phyloP scores from a whole-genome alignment of 2,113 vertebrate genomes.

The Chelonoidis abingdonii region DNA sequence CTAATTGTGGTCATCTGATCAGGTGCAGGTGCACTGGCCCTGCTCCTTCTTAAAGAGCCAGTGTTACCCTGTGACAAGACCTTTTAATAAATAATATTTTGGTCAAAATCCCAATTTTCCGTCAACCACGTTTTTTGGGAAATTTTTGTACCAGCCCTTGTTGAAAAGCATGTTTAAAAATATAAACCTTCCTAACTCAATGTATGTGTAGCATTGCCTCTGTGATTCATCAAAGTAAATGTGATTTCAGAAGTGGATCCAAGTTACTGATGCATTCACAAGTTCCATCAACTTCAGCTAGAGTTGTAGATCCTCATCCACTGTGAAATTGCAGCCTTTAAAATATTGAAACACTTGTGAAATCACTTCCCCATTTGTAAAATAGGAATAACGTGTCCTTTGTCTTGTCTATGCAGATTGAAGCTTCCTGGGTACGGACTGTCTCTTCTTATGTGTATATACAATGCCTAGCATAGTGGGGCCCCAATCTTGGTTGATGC shows the following conservation, averaged over 20 bases:
- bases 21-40: too few species aligned
- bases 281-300: not conserved
- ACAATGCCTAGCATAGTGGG: constrained; percentile 10
- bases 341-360: not conserved
- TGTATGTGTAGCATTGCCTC: accelerated
- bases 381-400: not conserved
- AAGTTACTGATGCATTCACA: not conserved
- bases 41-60: too few species aligned
- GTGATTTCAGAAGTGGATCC: not conserved
- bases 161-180: not conserved
- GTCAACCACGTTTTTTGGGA: not conserved
- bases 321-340: not conserved
- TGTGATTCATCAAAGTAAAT: not conserved
- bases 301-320: not conserved
- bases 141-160: not conserved
- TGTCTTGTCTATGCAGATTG: not conserved
- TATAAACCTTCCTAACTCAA: not conserved
- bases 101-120: not conserved
- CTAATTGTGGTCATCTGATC: too few species aligned
- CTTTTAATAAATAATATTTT: not conserved
- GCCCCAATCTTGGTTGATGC: not conserved
- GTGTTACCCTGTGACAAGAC: too few species aligned
- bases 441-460: not conserved
- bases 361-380: not conserved
- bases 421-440: not conserved